Evolutionary conservation across 2,888 invertebrate species (phyloP).

Genomic region (Nasonovia ribisnigri): DNA sequence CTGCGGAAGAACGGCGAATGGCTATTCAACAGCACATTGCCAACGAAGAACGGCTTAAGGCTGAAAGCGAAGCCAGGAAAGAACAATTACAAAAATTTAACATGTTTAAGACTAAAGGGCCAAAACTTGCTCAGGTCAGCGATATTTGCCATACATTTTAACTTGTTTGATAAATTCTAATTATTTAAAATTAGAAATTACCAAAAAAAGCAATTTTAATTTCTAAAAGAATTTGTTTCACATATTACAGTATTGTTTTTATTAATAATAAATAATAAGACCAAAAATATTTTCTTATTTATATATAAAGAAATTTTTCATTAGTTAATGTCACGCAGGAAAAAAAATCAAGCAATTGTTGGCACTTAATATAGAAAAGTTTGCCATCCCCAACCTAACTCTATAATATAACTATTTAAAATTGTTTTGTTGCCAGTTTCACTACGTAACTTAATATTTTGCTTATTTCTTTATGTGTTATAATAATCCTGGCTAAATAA

Average conservation of each 20-base stretch:
- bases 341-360: no score
- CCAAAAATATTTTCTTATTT: no score
- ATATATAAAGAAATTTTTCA: no score
- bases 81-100: neutral
- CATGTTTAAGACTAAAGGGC: neutral
- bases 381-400: no score
- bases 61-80: neutral
- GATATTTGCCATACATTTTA: neutral
- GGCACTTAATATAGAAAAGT: no score
- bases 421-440: no score
- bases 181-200: neutral
- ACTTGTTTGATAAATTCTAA: neutral
- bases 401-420: no score
- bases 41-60: neutral
- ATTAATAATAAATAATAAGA: neutral
- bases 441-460: neutral
- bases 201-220: neutral
- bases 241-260: neutral
- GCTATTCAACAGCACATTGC: neutral
- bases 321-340: no score
- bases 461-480: neutral
- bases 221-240: neutral
- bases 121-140: constrained; percentile 39
- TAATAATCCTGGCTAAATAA: neutral
- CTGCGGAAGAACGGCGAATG: neutral